These are phyloP conservation scores for Typhlomys cinereus DNA, from an alignment of 2,113 vertebrate genomes.

Conservation along the genomic window DNA sequence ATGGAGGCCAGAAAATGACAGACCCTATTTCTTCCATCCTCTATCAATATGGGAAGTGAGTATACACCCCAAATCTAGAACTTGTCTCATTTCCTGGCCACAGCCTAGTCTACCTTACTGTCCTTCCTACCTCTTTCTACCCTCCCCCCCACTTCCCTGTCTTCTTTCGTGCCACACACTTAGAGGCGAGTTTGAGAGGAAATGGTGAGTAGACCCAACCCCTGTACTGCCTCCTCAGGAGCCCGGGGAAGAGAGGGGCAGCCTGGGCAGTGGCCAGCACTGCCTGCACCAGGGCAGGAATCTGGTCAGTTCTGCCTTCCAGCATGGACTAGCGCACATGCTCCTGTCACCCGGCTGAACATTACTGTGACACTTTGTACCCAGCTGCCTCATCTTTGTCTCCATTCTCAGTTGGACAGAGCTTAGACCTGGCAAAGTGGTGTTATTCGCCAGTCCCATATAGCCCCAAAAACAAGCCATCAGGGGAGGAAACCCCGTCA, in stretches of 20 bases:
- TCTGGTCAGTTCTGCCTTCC: neutral
- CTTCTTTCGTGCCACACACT: too few relatives aligned
- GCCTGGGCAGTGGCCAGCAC: neutral
- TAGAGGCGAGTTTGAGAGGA: neutral
- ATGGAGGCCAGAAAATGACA: neutral
- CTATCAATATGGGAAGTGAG: neutral
- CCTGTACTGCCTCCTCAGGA: neutral
- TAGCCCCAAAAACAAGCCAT: neutral
- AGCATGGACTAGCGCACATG: too few relatives aligned
- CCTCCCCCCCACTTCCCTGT: neutral
- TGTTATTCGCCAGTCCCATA: rapidly evolving
- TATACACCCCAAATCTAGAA: neutral
- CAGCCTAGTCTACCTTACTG: neutral
- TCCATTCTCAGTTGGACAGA: constrained; percentile 13
- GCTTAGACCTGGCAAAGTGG: neutral
- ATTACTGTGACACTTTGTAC: neutral
- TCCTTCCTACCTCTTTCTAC: too few relatives aligned
- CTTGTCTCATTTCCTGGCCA: neutral
- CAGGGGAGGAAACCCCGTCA: neutral
- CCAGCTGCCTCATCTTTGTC: neutral
- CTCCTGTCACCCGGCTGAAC: neutral
- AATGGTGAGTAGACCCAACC: neutral
- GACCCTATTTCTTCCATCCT: neutral
- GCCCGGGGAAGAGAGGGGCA: neutral
- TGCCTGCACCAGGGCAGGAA: neutral